phyloP scores from a whole-genome alignment of 1,140 invertebrate genomes.

The Coenobita brevimanus region DNA sequence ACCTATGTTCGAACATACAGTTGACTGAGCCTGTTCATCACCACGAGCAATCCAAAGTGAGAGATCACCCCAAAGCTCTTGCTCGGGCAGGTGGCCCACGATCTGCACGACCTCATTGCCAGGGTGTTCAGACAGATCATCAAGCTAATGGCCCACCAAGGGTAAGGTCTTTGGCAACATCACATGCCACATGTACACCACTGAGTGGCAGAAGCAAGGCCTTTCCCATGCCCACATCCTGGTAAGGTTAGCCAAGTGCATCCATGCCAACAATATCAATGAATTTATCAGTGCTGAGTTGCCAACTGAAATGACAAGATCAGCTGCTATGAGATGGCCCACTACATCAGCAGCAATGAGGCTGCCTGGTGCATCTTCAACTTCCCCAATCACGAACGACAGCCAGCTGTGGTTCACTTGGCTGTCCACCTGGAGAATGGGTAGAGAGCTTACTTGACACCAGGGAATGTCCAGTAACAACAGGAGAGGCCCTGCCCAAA shows the following conservation, averaged over 20 bases:
- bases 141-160: neutral
- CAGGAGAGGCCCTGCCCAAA: neutral
- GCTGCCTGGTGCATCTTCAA: no score
- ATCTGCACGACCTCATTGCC: neutral
- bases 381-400: no score
- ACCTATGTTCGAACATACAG: neutral
- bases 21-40: neutral
- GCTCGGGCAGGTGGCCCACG: neutral
- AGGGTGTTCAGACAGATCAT: no score
- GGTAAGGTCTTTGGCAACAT: constrained; percentile 3
- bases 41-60: neutral
- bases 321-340: no score
- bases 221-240: neutral
- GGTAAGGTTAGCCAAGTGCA: neutral
- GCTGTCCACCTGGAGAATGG: neutral
- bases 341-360: no score
- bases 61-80: neutral
- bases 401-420: neutral
- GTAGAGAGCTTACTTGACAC: neutral
- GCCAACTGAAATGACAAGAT: no score
- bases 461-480: neutral
- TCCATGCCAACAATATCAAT: neutral
- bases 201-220: neutral
- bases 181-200: neutral
- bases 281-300: neutral